Conservation (phyloP, 1,140 invertebrate species). For the Sycobia sp. region DNA sequence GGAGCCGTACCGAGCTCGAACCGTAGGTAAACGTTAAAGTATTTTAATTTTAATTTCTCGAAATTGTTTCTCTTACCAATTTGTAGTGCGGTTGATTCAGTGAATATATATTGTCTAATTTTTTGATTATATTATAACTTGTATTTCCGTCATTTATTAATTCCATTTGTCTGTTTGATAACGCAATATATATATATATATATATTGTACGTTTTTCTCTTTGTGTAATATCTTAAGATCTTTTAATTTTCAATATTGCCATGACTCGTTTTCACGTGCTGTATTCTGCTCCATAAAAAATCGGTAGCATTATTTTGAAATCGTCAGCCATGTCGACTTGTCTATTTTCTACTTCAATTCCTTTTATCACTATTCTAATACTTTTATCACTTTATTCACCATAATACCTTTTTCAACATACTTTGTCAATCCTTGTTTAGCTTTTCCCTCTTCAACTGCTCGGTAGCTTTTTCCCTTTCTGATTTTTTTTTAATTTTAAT, state of each 20-base stretch:
- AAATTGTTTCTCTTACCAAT: conserved; percentile 26
- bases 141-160: conserved; percentile 9
- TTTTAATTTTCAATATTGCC: conserved; percentile 16
- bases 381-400: background rate
- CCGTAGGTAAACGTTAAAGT: too few relatives aligned
- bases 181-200: background rate
- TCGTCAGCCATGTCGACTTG: background rate
- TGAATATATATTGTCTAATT: conserved; percentile 19
- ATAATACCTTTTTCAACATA: too few relatives aligned
- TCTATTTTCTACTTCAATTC: background rate
- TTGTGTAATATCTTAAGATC: conserved; percentile 14
- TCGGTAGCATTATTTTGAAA: background rate
- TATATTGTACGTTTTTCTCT: background rate
- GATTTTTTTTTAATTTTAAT: too few relatives aligned
- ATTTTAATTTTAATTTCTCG: conserved; percentile 16
- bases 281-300: conserved; percentile 25
- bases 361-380: too few relatives aligned
- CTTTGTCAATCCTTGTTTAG: too few relatives aligned
- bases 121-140: conserved; percentile 15
- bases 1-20: too few relatives aligned
- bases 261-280: conserved; percentile 15
- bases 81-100: conserved; percentile 13
- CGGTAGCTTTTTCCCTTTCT: too few relatives aligned
- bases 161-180: conserved; percentile 9
- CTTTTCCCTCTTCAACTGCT: too few relatives aligned